phyloP scores from a whole-genome alignment of 1,140 invertebrate genomes.

The Drosophila varians region DNA sequence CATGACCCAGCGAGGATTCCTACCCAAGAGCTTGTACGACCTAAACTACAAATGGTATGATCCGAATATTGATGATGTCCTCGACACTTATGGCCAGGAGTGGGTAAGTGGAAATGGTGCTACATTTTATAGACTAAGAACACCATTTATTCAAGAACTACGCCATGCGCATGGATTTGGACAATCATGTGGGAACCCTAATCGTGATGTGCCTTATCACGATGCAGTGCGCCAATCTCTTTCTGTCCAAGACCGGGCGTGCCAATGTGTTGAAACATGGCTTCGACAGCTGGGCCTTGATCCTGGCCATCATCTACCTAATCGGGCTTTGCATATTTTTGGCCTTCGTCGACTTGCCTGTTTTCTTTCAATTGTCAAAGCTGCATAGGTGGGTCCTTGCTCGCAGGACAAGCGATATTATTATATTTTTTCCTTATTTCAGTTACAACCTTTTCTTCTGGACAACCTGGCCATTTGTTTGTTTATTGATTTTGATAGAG shows the following conservation, averaged over 20 bases:
- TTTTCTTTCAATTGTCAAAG: background rate
- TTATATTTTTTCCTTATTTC: background rate
- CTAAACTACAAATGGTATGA: constrained; percentile 24
- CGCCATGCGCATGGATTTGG: constrained; percentile 6
- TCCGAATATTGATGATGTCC: constrained; percentile 17
- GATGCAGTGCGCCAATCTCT: constrained; percentile 55
- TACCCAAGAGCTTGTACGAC: constrained; percentile 24
- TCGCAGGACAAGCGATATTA: too few species aligned
- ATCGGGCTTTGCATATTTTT: constrained; percentile 7
- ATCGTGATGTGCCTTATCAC: constrained; percentile 25
- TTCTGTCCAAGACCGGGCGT: constrained; percentile 46
- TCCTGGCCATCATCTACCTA: constrained; percentile 23
- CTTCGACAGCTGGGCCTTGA: constrained; percentile 32
- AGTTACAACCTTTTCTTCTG: constrained; percentile 5
- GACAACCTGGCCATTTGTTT: constrained; percentile 21
- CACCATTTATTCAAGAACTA: background rate
- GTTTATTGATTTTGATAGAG: constrained; percentile 25
- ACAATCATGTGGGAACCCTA: constrained; percentile 3
- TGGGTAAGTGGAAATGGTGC: constrained; percentile 30
- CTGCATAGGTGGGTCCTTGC: constrained; percentile 6
- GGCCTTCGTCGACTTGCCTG: background rate
- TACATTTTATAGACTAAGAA: background rate
- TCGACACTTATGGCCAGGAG: constrained; percentile 59
- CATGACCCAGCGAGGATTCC: constrained; percentile 50
- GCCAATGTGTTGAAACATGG: constrained; percentile 42